phyloP scores from a whole-genome alignment of 2,888 invertebrate genomes.

The Drosophila mayaguana region DNA sequence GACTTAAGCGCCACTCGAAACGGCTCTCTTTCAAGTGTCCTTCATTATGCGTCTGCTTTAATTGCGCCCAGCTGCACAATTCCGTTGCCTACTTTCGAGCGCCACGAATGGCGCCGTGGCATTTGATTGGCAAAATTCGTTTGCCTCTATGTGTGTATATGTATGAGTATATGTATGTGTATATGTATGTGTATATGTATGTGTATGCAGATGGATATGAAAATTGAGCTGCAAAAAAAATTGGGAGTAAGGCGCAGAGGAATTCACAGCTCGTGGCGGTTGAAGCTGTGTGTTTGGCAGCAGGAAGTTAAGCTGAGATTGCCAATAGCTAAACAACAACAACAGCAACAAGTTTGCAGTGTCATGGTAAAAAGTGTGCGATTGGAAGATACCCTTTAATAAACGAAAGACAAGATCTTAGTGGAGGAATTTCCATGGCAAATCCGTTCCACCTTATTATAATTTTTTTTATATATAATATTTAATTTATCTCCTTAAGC shows the following conservation, averaged over 20 bases:
- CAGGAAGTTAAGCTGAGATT: constrained; percentile 69
- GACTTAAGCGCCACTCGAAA: constrained; percentile 16
- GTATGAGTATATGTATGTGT: background rate
- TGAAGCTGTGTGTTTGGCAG: constrained; percentile 43
- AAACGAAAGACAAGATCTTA: too few relatives aligned
- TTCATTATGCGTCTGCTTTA: constrained; percentile 46
- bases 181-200: background rate
- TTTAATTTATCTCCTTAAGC: too few relatives aligned
- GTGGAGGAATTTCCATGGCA: too few relatives aligned
- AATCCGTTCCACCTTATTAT: too few relatives aligned
- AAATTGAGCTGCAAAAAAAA: constrained; percentile 23
- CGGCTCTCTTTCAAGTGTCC: constrained; percentile 24
- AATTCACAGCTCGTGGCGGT: constrained; percentile 30
- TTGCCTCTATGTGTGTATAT: too few relatives aligned
- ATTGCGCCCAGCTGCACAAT: constrained; percentile 34
- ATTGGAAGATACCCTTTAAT: background rate
- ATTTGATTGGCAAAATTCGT: constrained; percentile 14
- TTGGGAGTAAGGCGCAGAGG: background rate
- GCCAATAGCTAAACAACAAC: constrained; percentile 54
- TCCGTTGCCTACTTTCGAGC: constrained; percentile 18
- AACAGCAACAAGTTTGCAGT: background rate
- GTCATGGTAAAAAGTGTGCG: background rate
- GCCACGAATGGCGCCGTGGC: constrained; percentile 24
- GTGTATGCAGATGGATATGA: background rate
- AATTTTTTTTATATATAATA: too few relatives aligned